Conservation (phyloP, 2,797 vertebrate species). For the Acanthis flammea region DNA sequence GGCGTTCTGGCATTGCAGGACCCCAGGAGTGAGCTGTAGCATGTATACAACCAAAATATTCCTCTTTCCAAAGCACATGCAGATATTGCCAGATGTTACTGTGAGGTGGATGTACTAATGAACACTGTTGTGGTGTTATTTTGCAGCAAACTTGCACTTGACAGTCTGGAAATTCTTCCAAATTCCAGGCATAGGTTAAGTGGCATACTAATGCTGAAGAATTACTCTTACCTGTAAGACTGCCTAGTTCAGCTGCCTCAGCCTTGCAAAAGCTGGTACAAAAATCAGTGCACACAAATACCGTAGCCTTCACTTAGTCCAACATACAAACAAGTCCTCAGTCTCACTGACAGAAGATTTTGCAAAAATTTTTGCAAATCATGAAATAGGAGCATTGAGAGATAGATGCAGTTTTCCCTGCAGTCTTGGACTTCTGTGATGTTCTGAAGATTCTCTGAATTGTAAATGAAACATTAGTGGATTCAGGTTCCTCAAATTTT, state of each 20-base stretch:
- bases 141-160: neutral
- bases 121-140: neutral
- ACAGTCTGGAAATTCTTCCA: neutral
- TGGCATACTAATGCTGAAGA: neutral
- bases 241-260: neutral
- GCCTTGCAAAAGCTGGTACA: neutral
- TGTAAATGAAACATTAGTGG: neutral
- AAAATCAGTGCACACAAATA: neutral
- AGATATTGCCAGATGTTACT: neutral
- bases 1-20: neutral
- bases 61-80: neutral
- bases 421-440: neutral
- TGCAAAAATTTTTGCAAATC: neutral
- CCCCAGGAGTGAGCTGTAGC: neutral
- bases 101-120: neutral
- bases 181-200: neutral
- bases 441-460: neutral
- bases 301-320: neutral
- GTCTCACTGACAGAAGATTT: neutral
- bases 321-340: neutral
- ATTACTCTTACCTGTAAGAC: neutral
- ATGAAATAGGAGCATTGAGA: neutral
- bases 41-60: neutral
- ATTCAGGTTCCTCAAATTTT: neutral
- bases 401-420: neutral